Evolutionary conservation across 2,888 invertebrate species (phyloP).

Genomic region (Chloroclystis v-ata): DNA sequence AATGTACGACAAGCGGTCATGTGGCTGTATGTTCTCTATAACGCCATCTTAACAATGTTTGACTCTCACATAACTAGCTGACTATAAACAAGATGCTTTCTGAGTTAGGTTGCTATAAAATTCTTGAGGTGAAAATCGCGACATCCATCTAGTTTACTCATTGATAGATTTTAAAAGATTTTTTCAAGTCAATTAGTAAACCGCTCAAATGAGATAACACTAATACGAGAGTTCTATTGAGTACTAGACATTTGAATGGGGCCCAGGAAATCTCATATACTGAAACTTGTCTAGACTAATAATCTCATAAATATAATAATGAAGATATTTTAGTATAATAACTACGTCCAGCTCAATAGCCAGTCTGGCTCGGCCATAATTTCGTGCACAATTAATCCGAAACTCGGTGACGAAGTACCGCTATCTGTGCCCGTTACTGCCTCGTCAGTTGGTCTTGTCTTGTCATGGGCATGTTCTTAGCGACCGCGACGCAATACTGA

Average conservation of each 20-base stretch:
- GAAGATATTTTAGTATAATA: no score
- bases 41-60: conserved; percentile 13
- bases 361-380: conserved; percentile 9
- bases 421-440: conserved; percentile 27
- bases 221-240: no score
- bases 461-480: conserved; percentile 4
- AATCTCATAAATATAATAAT: no score
- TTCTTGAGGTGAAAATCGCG: neutral
- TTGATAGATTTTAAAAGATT: no score
- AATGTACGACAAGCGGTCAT: neutral
- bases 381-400: conserved; percentile 26
- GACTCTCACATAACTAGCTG: conserved; percentile 11
- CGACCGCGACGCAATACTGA: no score
- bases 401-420: conserved; percentile 23
- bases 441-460: conserved; percentile 13
- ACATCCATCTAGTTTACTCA: no score
- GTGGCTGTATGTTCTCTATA: conserved; percentile 3
- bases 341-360: no score
- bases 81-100: neutral
- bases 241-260: no score
- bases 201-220: no score
- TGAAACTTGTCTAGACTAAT: no score
- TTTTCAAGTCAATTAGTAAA: no score
- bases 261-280: no score
- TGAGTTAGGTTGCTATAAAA: neutral